phyloP scores from a whole-genome alignment of 2,113 vertebrate species.

The Microcebus tavaratra region DNA sequence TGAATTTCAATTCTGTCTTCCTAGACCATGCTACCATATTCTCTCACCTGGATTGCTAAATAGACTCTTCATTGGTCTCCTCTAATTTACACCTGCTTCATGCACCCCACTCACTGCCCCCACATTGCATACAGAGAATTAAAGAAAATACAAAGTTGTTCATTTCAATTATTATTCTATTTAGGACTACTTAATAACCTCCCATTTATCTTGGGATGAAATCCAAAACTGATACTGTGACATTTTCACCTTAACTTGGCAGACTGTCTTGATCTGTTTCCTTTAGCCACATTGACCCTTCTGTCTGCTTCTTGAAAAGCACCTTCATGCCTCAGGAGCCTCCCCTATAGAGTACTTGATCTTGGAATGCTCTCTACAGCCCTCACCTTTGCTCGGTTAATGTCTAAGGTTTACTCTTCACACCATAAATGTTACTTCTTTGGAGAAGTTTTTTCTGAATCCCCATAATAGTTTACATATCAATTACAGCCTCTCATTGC shows the following conservation, averaged over 20 bases:
- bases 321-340: background rate
- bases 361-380: background rate
- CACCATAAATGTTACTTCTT: background rate
- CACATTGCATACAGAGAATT: background rate
- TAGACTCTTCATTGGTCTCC: background rate
- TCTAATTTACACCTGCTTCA: background rate
- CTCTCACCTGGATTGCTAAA: background rate
- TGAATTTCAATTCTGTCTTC: background rate
- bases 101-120: background rate
- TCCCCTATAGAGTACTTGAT: background rate
- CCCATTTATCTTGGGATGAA: background rate
- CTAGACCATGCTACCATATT: background rate
- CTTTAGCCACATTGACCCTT: background rate
- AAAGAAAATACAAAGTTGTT: background rate
- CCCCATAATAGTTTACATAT: background rate
- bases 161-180: background rate
- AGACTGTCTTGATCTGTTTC: background rate
- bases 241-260: background rate
- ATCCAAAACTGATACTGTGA: background rate
- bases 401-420: background rate
- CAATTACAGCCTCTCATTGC: background rate
- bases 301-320: background rate
- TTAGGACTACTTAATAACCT: background rate
- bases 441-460: background rate
- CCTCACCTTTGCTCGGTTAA: background rate